Conservation (phyloP, 2,888 invertebrate species). For the Tromatobia lineatoria region DNA sequence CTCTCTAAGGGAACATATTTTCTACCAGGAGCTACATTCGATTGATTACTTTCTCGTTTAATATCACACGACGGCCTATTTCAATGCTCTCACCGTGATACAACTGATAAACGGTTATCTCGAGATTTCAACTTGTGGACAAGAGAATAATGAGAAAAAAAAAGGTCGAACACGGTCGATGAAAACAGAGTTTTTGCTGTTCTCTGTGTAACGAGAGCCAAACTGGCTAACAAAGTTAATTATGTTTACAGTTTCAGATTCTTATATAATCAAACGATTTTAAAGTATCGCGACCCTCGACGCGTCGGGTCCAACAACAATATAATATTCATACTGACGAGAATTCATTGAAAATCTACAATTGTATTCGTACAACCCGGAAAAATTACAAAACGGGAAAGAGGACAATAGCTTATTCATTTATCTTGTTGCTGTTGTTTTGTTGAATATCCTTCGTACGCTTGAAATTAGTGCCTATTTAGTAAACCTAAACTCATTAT, state of each 20-base stretch:
- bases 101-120: slow-evolving; percentile 31
- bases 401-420: slow-evolving; percentile 66
- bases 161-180: slow-evolving; percentile 5
- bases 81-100: slow-evolving; percentile 52
- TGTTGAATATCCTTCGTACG: slow-evolving; percentile 75
- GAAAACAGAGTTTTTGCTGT: slow-evolving; percentile 7
- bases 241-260: slow-evolving; percentile 25
- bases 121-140: slow-evolving; percentile 21
- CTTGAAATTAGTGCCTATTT: slow-evolving; percentile 79
- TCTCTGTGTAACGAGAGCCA: slow-evolving; percentile 8
- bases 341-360: slow-evolving; percentile 33
- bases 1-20: slow-evolving; percentile 51
- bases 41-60: slow-evolving; percentile 65
- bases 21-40: slow-evolving; percentile 56
- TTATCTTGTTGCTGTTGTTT: slow-evolving; percentile 59
- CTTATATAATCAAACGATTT: slow-evolving; percentile 22
- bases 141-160: background rate
- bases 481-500: slow-evolving; percentile 78
- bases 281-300: slow-evolving; percentile 27
- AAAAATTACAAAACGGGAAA: slow-evolving; percentile 56
- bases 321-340: slow-evolving; percentile 28
- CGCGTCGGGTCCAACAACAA: slow-evolving; percentile 32
- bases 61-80: slow-evolving; percentile 62
- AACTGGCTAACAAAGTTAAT: slow-evolving; percentile 24
- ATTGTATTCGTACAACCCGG: slow-evolving; percentile 44